Conservation (phyloP, 1,140 invertebrate species). For the Drosophila sp. region DNA sequence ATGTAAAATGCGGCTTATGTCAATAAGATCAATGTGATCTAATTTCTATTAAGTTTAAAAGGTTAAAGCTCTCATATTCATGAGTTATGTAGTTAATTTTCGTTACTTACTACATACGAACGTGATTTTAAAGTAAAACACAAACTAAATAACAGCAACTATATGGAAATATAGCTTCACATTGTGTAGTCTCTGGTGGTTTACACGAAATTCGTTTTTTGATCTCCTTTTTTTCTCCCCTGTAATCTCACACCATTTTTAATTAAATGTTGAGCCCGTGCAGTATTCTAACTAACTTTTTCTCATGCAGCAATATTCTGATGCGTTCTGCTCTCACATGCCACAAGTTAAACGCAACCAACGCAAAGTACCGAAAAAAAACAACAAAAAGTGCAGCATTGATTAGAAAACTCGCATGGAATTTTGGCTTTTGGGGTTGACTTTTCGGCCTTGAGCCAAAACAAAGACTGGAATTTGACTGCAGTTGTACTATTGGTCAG, state of each 20-base stretch:
- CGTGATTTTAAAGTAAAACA: not conserved
- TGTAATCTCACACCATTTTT: constrained; percentile 21
- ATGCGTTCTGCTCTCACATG: not conserved
- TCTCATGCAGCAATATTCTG: constrained; percentile 8
- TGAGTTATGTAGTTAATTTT: constrained; percentile 17
- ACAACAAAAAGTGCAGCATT: not conserved
- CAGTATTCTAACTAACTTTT: constrained; percentile 30
- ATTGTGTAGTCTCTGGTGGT: not conserved
- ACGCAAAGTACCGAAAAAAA: not conserved
- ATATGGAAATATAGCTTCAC: not conserved
- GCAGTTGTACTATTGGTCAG: not conserved
- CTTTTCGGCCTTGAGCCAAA: constrained; percentile 10
- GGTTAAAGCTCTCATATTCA: too few relatives aligned
- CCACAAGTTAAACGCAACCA: constrained; percentile 30
- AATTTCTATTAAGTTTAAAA: too few relatives aligned
- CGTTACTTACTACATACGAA: not conserved
- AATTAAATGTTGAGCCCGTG: constrained; percentile 32
- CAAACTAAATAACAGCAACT: not conserved
- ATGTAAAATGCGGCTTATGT: too few relatives aligned
- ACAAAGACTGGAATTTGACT: not conserved
- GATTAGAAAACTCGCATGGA: constrained; percentile 41
- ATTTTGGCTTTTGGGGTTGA: constrained; percentile 31
- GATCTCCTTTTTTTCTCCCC: not conserved
- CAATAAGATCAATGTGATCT: too few relatives aligned
- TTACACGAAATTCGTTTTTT: not conserved